phyloP scores from a whole-genome alignment of 2,888 invertebrate species.

The Drosophila ezoana region DNA sequence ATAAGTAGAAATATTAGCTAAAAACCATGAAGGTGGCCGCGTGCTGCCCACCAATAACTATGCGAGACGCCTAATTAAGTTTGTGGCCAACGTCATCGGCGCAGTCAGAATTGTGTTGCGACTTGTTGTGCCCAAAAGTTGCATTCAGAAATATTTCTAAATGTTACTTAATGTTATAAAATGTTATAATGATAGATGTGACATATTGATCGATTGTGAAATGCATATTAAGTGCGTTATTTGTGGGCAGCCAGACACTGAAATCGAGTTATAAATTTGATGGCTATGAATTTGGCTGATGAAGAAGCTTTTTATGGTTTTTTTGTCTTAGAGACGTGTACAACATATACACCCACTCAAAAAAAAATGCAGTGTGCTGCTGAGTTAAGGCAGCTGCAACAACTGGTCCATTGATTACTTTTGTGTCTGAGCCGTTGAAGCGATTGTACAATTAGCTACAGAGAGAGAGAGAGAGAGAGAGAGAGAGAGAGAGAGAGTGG shows the following conservation, averaged over 20 bases:
- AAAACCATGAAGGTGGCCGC: slow-evolving; percentile 24
- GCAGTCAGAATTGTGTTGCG: slow-evolving; percentile 2
- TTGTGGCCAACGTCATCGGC: slow-evolving; percentile 45
- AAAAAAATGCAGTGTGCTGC: slow-evolving; percentile 2
- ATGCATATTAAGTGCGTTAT: slow-evolving; percentile 19
- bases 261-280: slow-evolving; percentile 5
- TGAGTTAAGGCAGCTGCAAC: slow-evolving; percentile 25
- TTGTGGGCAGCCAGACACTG: slow-evolving; percentile 47
- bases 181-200: slow-evolving; percentile 30
- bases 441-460: slow-evolving; percentile 41
- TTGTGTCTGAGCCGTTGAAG: slow-evolving; percentile 34
- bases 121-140: slow-evolving; percentile 49
- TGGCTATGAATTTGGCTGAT: slow-evolving; percentile 25
- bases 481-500: slow-evolving; percentile 16
- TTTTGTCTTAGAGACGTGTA: not conserved
- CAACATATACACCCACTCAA: slow-evolving; percentile 21
- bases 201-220: slow-evolving; percentile 38
- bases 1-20: slow-evolving; percentile 1
- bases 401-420: slow-evolving; percentile 45
- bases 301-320: slow-evolving; percentile 13
- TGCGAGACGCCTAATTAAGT: slow-evolving; percentile 58
- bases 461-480: not conserved
- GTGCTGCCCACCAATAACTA: slow-evolving; percentile 40
- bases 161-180: not conserved
- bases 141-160: slow-evolving; percentile 25